Evolutionary conservation across 2,797 vertebrate species (phyloP).

Genomic region (Pipistrellus pygmaeus): DNA sequence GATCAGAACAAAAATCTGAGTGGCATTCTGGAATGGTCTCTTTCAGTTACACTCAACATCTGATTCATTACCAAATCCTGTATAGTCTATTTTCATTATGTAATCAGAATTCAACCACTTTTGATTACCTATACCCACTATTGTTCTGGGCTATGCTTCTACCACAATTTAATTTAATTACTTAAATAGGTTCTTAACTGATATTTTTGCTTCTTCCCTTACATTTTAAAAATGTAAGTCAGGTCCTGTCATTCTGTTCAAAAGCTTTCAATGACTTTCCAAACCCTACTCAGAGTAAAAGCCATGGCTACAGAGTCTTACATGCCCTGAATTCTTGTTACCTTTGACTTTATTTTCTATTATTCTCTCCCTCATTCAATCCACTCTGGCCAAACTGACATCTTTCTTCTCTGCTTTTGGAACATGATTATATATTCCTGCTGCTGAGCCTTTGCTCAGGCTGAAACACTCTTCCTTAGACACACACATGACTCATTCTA

Average conservation of each 20-base stretch:
- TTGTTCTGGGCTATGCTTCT: neutral
- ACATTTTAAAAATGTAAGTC: neutral
- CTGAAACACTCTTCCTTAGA: neutral
- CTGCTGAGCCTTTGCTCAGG: neutral
- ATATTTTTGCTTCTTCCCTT: no score
- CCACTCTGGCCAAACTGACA: neutral
- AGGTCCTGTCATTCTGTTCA: neutral
- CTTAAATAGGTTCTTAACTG: neutral
- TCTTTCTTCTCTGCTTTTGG: neutral
- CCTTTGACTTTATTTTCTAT: neutral
- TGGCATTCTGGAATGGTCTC: neutral
- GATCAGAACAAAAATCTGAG: neutral
- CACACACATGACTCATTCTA: neutral
- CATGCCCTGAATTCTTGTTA: neutral
- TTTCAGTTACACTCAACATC: neutral
- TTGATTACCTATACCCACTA: neutral
- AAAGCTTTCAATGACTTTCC: slow-evolving; percentile 10
- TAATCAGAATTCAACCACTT: neutral
- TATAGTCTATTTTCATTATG: neutral
- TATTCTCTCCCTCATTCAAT: neutral
- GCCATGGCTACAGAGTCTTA: neutral
- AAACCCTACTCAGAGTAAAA: neutral
- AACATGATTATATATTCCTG: neutral
- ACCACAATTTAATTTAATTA: neutral
- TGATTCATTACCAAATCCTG: neutral